phyloP scores from a whole-genome alignment of 2,797 vertebrate genomes.

The Artibeus jamaicensis region DNA sequence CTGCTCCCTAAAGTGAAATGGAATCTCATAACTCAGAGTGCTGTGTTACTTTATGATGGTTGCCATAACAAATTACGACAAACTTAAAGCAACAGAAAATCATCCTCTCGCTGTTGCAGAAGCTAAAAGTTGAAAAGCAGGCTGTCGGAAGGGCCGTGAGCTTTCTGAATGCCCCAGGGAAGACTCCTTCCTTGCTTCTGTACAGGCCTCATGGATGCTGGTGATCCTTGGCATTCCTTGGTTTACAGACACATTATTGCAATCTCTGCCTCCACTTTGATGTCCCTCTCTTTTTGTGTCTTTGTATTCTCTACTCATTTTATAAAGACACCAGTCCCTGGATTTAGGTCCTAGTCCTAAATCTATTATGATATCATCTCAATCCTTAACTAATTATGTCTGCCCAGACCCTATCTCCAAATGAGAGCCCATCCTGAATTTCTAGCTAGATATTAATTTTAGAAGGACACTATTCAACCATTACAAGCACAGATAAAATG shows the following conservation, averaged over 20 bases:
- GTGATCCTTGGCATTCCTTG: neutral
- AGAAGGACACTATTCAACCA: neutral
- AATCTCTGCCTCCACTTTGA: neutral
- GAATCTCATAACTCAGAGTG: neutral
- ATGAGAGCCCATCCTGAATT: neutral
- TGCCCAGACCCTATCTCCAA: neutral
- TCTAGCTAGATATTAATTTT: neutral
- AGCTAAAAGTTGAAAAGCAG: neutral
- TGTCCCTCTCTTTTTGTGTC: neutral
- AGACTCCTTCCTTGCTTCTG: neutral
- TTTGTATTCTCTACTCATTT: neutral
- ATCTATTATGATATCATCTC: neutral
- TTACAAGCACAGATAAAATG: neutral
- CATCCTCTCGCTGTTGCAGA: neutral
- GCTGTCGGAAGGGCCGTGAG: fast-evolving
- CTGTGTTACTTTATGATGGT: neutral
- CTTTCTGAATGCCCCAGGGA: neutral
- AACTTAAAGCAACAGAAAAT: neutral
- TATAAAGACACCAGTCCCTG: neutral
- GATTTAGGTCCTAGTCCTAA: neutral
- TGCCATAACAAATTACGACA: neutral
- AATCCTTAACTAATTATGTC: neutral
- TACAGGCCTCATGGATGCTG: too few relatives aligned
- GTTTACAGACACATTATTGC: neutral
- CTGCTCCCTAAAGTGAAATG: neutral